Percentiles rank a stretch among this genome's conserved stretches.
These are phyloP conservation scores for Chromis chromis DNA, from an alignment of 2,797 vertebrate species.

Conservation along the genomic window DNA sequence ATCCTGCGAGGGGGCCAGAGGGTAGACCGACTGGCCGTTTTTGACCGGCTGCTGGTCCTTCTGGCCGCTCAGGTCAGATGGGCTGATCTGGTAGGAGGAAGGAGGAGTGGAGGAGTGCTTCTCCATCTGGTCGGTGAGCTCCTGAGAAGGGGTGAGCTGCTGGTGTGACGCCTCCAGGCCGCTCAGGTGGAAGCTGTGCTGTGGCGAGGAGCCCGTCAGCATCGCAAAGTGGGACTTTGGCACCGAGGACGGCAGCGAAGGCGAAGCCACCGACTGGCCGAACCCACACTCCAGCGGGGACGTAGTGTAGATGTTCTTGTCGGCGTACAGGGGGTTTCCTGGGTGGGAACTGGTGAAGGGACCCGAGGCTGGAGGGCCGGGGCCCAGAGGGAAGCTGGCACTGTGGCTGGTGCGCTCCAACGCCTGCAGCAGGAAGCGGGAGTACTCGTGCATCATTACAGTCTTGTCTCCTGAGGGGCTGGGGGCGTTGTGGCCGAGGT, in stretches of 20 bases:
- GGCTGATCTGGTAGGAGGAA: constrained; percentile 91
- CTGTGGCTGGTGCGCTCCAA: constrained; percentile 97
- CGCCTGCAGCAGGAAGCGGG: constrained; percentile 98
- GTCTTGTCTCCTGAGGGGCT: constrained; percentile 91
- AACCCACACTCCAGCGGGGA: constrained; percentile 95
- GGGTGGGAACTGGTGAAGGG: constrained; percentile 68
- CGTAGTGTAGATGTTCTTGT: constrained; percentile 96
- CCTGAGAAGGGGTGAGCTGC: constrained; percentile 98
- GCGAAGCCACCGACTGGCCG: constrained; percentile 88
- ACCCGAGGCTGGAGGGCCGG: constrained; percentile 72
- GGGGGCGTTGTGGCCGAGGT: constrained; percentile 87
- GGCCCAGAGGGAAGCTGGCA: constrained; percentile 90
- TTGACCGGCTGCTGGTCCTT: constrained; percentile 88
- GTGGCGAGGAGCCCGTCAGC: constrained; percentile 89
- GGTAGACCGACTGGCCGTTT: constrained; percentile 83
- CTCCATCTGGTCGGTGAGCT: constrained; percentile 97
- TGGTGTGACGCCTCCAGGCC: constrained; percentile 93
- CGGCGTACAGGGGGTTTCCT: constrained; percentile 87
- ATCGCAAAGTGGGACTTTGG: constrained; percentile 98
- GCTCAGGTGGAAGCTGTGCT: constrained; percentile 94
- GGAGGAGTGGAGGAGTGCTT: constrained; percentile 85
- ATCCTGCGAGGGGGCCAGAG: constrained; percentile 89
- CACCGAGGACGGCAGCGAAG: constrained; percentile 88
- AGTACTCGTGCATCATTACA: constrained; percentile 96
- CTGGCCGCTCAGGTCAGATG: constrained; percentile 88